Evolutionary conservation across 2,888 invertebrate genomes (phyloP).

Genomic region (Heliothis peltigera): DNA sequence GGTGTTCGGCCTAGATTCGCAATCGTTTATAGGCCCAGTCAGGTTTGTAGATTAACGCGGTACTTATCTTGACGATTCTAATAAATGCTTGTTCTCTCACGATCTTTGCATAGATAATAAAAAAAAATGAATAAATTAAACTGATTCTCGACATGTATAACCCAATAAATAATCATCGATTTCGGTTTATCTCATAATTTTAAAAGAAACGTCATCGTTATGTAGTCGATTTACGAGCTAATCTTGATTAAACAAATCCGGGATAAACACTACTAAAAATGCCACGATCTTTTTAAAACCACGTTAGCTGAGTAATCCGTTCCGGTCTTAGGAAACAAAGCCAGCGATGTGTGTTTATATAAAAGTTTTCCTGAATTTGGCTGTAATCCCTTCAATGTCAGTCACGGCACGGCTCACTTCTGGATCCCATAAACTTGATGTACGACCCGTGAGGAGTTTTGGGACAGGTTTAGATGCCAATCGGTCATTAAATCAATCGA

Average conservation of each 20-base stretch:
- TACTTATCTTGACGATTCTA: not conserved
- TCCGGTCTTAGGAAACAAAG: not conserved
- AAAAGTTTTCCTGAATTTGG: not conserved
- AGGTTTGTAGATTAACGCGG: not conserved
- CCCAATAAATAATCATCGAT: too few relatives aligned
- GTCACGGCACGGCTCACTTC: constrained; percentile 14
- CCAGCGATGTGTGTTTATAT: not conserved
- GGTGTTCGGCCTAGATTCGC: not conserved
- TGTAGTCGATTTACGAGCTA: too few relatives aligned
- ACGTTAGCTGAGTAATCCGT: not conserved
- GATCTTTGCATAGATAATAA: not conserved
- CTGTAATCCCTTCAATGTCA: constrained; percentile 3
- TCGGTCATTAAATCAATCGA: constrained; percentile 46
- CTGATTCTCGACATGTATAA: too few relatives aligned
- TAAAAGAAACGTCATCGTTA: not conserved
- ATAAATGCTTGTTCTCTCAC: constrained; percentile 1
- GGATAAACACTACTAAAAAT: not conserved
- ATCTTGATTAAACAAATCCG: constrained; percentile 2
- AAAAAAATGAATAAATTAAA: too few relatives aligned
- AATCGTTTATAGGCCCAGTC: constrained; percentile 1
- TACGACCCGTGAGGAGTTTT: constrained; percentile 21
- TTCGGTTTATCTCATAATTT: too few relatives aligned
- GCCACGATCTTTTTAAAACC: not conserved
- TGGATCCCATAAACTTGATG: constrained; percentile 28
- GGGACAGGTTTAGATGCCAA: constrained; percentile 29